A percentile compares a stretch with the other conserved stretches of the same genome.
These are phyloP conservation scores for Spisula subtruncata DNA, from an alignment of 2,888 invertebrate genomes.

Conservation along the genomic window DNA sequence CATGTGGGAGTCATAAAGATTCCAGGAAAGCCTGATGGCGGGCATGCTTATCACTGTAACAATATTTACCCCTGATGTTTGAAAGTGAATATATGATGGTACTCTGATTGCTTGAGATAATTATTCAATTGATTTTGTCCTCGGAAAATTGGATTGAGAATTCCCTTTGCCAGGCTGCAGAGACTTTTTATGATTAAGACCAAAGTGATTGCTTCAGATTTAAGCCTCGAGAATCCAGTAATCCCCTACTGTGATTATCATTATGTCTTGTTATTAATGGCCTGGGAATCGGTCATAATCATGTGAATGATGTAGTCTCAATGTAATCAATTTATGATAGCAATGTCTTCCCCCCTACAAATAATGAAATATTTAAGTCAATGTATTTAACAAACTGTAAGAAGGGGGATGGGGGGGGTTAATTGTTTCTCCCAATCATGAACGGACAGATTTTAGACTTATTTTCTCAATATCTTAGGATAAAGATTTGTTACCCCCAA, in stretches of 20 bases:
- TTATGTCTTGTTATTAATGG: slow-evolving; percentile 28
- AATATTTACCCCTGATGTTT: neutral
- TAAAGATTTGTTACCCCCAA: too few species aligned
- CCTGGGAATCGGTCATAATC: neutral
- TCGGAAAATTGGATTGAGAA: slow-evolving; percentile 4
- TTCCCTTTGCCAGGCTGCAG: slow-evolving; percentile 19
- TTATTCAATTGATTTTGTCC: slow-evolving; percentile 28
- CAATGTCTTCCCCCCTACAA: neutral
- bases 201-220: slow-evolving; percentile 14
- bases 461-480: too few species aligned
- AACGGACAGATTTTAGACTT: too few species aligned
- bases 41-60: neutral
- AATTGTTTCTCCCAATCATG: too few species aligned
- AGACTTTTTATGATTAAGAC: slow-evolving; percentile 24
- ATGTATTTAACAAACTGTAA: neutral
- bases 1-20: neutral
- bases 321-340: slow-evolving; percentile 4
- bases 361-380: too few species aligned
- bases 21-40: neutral
- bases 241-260: slow-evolving; percentile 22
- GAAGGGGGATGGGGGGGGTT: too few species aligned
- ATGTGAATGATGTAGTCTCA: neutral
- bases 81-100: slow-evolving; percentile 14
- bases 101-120: slow-evolving; percentile 10
- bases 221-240: slow-evolving; percentile 3